Percentiles rank a stretch among this genome's conserved stretches.
phyloP scores from a whole-genome alignment of 2,797 vertebrate species.

The Choloepus didactylus region DNA sequence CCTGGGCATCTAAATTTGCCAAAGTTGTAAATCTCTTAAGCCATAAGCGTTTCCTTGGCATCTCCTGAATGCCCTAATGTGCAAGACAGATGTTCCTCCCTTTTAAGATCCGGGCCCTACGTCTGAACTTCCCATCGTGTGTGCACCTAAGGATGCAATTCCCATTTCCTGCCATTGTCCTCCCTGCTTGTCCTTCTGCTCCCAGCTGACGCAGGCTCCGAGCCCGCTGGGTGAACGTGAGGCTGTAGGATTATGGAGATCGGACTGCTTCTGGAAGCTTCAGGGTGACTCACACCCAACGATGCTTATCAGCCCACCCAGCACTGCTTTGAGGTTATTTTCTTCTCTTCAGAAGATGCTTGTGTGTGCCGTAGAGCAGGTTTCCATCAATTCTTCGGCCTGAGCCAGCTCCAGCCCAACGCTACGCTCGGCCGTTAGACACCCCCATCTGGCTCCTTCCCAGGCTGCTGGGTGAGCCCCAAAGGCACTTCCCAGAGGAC shows the following conservation, averaged over 20 bases:
- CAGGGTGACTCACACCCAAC: constrained; percentile 80
- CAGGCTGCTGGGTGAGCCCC: neutral
- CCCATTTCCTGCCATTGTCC: constrained; percentile 91
- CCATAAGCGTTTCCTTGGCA: constrained; percentile 68
- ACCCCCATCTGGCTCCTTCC: neutral
- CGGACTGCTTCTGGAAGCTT: constrained; percentile 77
- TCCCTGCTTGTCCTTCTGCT: constrained; percentile 80
- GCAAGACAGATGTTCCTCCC: constrained; percentile 86
- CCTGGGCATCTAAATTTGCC: constrained; percentile 63
- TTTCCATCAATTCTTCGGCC: constrained; percentile 67
- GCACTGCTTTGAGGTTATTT: constrained; percentile 72
- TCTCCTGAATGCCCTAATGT: constrained; percentile 76
- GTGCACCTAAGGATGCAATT: constrained; percentile 89
- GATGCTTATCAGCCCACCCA: constrained; percentile 84
- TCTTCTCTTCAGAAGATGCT: constrained; percentile 76
- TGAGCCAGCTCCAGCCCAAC: neutral
- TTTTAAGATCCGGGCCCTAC: constrained; percentile 77
- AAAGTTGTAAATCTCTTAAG: constrained; percentile 82
- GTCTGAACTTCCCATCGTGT: constrained; percentile 84
- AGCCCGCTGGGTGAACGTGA: constrained; percentile 78
- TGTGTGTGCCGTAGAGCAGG: neutral
- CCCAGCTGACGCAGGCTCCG: constrained; percentile 88
- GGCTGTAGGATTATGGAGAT: constrained; percentile 74
- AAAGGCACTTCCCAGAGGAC: neutral
- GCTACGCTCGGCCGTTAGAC: neutral